Evolutionary conservation across 2,797 vertebrate species (phyloP).

Genomic region (Anguilla marmorata): DNA sequence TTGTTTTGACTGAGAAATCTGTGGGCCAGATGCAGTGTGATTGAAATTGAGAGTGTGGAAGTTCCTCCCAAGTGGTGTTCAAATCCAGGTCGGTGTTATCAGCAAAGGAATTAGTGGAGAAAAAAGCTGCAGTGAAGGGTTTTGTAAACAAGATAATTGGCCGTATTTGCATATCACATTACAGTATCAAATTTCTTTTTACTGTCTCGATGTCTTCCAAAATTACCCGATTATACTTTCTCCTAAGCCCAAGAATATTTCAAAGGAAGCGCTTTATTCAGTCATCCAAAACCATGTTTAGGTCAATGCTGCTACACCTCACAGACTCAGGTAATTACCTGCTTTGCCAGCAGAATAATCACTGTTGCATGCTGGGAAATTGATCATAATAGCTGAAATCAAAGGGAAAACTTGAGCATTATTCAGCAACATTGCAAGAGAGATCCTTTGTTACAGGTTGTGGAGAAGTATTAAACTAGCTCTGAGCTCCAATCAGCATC

Average conservation of each 20-base stretch:
- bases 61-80: not conserved
- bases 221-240: not conserved
- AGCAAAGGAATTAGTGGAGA: not conserved
- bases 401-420: not conserved
- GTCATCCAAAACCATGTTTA: not conserved
- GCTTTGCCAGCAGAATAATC: not conserved
- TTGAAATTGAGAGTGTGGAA: not conserved
- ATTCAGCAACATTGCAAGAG: not conserved
- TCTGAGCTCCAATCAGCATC: not conserved
- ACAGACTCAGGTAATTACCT: not conserved
- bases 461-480: not conserved
- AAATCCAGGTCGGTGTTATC: not conserved
- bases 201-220: not conserved
- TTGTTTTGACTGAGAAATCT: not conserved
- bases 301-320: not conserved
- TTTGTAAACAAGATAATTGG: slow-evolving; percentile 1
- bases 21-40: not conserved
- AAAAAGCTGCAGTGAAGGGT: not conserved
- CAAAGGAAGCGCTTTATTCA: not conserved
- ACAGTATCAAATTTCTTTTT: not conserved
- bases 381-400: not conserved
- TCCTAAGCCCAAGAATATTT: not conserved
- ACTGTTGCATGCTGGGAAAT: not conserved
- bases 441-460: not conserved
- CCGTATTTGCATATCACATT: not conserved